Percentiles rank a stretch among this genome's conserved stretches.
Conservation (phyloP, 2,113 vertebrate genomes). For the Tachycineta bicolor region DNA sequence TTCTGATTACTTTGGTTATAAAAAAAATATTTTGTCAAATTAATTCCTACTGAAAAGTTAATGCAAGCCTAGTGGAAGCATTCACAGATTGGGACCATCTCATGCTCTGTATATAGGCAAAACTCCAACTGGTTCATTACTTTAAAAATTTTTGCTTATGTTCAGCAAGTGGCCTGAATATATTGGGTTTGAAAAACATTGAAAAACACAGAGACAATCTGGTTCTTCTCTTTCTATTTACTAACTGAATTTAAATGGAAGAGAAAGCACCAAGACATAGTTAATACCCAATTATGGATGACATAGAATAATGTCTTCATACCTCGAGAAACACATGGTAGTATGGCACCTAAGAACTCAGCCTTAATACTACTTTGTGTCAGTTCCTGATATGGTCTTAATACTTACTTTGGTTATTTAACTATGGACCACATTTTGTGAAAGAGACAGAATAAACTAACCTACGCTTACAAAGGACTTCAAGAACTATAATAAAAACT, state of each 20-base stretch:
- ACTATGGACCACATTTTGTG: background rate
- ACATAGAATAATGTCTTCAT: background rate
- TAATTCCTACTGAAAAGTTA: background rate
- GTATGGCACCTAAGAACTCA: background rate
- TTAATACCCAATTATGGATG: background rate
- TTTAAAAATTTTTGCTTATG: background rate
- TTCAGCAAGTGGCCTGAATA: background rate
- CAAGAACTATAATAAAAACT: background rate
- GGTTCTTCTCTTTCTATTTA: background rate
- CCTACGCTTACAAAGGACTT: background rate
- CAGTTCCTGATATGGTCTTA: background rate
- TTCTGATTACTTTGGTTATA: slow-evolving; percentile 26
- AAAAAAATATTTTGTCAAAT: slow-evolving; percentile 29
- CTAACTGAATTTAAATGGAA: background rate
- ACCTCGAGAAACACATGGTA: background rate
- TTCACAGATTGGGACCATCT: background rate
- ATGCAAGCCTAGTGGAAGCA: background rate
- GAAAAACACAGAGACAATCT: background rate
- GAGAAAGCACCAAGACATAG: background rate
- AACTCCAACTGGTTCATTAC: background rate
- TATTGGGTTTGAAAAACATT: background rate
- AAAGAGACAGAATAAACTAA: background rate
- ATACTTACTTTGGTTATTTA: background rate
- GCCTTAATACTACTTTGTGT: background rate
- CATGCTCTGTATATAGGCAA: background rate